These are phyloP conservation scores for Ephestia elutella DNA, from an alignment of 1,140 invertebrate genomes.

Conservation along the genomic window DNA sequence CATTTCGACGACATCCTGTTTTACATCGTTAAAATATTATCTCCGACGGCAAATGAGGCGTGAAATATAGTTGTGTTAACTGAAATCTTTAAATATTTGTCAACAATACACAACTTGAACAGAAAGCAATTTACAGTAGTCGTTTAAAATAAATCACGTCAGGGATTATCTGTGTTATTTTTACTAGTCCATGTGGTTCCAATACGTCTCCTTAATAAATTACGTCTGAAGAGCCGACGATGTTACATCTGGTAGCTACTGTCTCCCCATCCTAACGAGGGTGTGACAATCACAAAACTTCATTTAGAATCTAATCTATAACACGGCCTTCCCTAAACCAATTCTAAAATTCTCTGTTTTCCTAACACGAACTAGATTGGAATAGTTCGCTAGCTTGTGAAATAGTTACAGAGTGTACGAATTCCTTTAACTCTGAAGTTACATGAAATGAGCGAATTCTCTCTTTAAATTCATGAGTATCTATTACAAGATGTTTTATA, in stretches of 20 bases:
- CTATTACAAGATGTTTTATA: too few species aligned
- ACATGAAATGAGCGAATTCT: not conserved
- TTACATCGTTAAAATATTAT: not conserved
- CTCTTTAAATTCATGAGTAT: not conserved
- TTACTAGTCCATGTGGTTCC: conserved; percentile 21
- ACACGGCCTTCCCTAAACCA: conserved; percentile 18
- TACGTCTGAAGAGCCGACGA: conserved; percentile 7
- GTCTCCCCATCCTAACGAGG: conserved; percentile 26
- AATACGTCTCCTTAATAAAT: conserved; percentile 22
- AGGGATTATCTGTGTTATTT: conserved; percentile 26
- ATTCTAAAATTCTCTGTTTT: conserved; percentile 20
- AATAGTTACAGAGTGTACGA: not conserved
- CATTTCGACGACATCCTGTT: too few species aligned
- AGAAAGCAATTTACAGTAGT: not conserved
- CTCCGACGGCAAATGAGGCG: not conserved
- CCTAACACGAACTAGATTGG: conserved; percentile 13
- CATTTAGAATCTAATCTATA: conserved; percentile 34
- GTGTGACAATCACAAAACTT: conserved; percentile 36
- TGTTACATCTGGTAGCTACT: conserved; percentile 1
- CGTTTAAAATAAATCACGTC: conserved; percentile 13
- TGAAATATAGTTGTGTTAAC: not conserved
- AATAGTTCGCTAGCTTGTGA: conserved; percentile 12
- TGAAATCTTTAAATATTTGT: conserved; percentile 1
- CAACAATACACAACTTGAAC: not conserved
- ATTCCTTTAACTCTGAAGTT: not conserved